phyloP scores from a whole-genome alignment of 2,113 vertebrate species.

The Benitochromis conjunctus region DNA sequence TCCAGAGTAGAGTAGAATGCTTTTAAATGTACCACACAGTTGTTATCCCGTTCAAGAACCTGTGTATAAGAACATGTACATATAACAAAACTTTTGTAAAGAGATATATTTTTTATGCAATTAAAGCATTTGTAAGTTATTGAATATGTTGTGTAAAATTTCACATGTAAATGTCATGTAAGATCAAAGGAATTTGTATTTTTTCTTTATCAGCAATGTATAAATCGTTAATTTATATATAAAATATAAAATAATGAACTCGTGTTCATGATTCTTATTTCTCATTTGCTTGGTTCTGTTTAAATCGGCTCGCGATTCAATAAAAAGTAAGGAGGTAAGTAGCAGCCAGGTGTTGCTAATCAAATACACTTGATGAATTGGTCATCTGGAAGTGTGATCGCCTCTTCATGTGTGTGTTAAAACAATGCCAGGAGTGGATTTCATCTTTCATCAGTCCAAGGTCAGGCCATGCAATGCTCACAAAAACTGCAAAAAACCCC shows the following conservation, averaged over 20 bases:
- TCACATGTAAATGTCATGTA: conserved; percentile 96
- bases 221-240: conserved; percentile 75
- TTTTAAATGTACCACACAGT: conserved; percentile 87
- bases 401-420: not conserved
- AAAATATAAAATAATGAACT: conserved; percentile 59
- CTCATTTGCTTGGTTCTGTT: too few species aligned
- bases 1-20: conserved; percentile 50
- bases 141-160: conserved; percentile 96
- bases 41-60: conserved; percentile 85
- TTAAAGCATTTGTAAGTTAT: conserved; percentile 95
- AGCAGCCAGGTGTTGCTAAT: not conserved
- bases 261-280: conserved; percentile 10
- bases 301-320: not conserved
- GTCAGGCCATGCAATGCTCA: not conserved
- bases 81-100: conserved; percentile 89
- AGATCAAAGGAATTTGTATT: conserved; percentile 98
- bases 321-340: not conserved
- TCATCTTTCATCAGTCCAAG: not conserved
- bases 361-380: not conserved
- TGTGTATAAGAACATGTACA: conserved; percentile 76
- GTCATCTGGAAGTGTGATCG: not conserved
- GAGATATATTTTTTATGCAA: conserved; percentile 99
- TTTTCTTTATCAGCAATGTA: conserved; percentile 74
- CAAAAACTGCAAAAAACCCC: not conserved
- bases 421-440: not conserved